Evolutionary conservation across 2,888 invertebrate genomes (phyloP).

Genomic region (Silvanus unidentatus): DNA sequence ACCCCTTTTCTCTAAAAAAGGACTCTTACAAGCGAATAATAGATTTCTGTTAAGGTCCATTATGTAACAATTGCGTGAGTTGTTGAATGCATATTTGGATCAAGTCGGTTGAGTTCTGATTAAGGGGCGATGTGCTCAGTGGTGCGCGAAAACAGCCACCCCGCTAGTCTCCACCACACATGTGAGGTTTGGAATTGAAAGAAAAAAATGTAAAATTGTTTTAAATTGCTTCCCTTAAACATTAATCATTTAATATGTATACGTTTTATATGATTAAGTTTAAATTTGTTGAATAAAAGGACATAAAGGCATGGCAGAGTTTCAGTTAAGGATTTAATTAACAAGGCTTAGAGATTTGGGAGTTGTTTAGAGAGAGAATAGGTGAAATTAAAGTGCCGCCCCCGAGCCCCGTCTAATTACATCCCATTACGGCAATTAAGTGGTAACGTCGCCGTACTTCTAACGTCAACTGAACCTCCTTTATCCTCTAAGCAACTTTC

Average conservation of each 20-base stretch:
- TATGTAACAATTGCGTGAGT: slow-evolving; percentile 41
- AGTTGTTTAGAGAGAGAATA: slow-evolving; percentile 24
- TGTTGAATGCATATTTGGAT: slow-evolving; percentile 38
- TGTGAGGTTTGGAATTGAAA: too few species aligned
- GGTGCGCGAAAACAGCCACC: slow-evolving; percentile 32
- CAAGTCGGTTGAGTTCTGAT: slow-evolving; percentile 24
- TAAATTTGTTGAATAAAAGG: not conserved
- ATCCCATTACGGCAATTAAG: slow-evolving; percentile 41
- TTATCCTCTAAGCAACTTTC: slow-evolving; percentile 11
- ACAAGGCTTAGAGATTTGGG: slow-evolving; percentile 30
- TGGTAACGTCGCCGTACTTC: slow-evolving; percentile 28
- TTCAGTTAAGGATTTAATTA: slow-evolving; percentile 34
- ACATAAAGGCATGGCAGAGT: slow-evolving; percentile 18
- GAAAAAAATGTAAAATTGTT: too few species aligned
- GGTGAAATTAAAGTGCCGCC: slow-evolving; percentile 28
- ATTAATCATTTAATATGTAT: too few species aligned
- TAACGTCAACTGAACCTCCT: slow-evolving; percentile 12
- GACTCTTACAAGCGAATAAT: slow-evolving; percentile 29
- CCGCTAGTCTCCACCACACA: too few species aligned
- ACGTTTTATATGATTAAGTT: too few species aligned
- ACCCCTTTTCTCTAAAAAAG: slow-evolving; percentile 34
- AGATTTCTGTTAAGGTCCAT: slow-evolving; percentile 40
- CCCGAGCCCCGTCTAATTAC: slow-evolving; percentile 36
- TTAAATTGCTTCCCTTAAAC: too few species aligned
- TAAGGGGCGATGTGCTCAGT: slow-evolving; percentile 28